Evolutionary conservation across 1,140 invertebrate species (phyloP).

Genomic region (Caenorhabditis elegans): WBcel235 BX284603.4:893501-894000

Average conservation of each 20-base stretch:
- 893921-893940: slow-evolving; percentile 15
- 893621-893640: background rate
- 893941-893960: slow-evolving; percentile 5
- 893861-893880: background rate
- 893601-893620: background rate
- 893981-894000: slow-evolving; percentile 3
- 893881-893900: background rate
- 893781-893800: background rate
- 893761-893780: background rate
- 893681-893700: slow-evolving; percentile 24
- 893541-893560: slow-evolving; percentile 10
- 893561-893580: slow-evolving; percentile 3
- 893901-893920: slow-evolving; percentile 38
- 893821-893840: slow-evolving; percentile 17
- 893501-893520: background rate
- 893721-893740: background rate
- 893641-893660: slow-evolving; percentile 5
- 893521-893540: background rate
- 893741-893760: slow-evolving; percentile 17
- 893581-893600: background rate
- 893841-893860: background rate
- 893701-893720: background rate
- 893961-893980: background rate
- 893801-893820: background rate
- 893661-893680: slow-evolving; percentile 23